phyloP scores from a whole-genome alignment of 2,888 invertebrate genomes.

The Caenorhabditis sp. region DNA sequence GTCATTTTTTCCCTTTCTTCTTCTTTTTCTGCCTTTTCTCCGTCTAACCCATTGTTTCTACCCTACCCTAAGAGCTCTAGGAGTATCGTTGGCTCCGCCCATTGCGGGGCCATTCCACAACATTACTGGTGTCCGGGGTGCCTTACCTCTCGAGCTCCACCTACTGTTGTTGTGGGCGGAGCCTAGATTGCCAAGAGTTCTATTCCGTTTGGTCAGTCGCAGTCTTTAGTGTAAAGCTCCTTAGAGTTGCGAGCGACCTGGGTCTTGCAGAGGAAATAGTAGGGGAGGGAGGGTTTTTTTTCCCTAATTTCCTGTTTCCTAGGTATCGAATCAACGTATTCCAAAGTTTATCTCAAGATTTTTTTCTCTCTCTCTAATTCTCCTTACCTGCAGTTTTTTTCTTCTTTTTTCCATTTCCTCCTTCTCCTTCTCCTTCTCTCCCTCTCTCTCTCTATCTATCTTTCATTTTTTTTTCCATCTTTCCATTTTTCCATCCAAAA shows the following conservation, averaged over 20 bases:
- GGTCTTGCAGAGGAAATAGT: no score
- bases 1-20: slow-evolving; percentile 10
- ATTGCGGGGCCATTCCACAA: slow-evolving; percentile 47
- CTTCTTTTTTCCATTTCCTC: slow-evolving; percentile 6
- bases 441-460: slow-evolving; percentile 8
- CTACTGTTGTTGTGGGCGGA: slow-evolving; percentile 33
- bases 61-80: slow-evolving; percentile 27
- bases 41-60: no score
- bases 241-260: no score
- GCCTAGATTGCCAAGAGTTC: background rate
- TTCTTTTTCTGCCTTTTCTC: background rate
- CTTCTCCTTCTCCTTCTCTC: slow-evolving; percentile 1
- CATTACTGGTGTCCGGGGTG: slow-evolving; percentile 31
- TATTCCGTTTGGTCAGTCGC: no score
- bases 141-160: background rate
- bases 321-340: background rate
- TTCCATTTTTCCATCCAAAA: slow-evolving; percentile 20
- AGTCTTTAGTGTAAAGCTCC: no score
- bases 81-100: slow-evolving; percentile 28
- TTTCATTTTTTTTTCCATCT: slow-evolving; percentile 5
- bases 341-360: no score
- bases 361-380: slow-evolving; percentile 13
- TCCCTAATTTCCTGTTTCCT: background rate
- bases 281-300: no score
- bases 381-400: background rate